Evolutionary conservation across 2,797 vertebrate genomes (phyloP).

Genomic region (Characodon lateralis): DNA sequence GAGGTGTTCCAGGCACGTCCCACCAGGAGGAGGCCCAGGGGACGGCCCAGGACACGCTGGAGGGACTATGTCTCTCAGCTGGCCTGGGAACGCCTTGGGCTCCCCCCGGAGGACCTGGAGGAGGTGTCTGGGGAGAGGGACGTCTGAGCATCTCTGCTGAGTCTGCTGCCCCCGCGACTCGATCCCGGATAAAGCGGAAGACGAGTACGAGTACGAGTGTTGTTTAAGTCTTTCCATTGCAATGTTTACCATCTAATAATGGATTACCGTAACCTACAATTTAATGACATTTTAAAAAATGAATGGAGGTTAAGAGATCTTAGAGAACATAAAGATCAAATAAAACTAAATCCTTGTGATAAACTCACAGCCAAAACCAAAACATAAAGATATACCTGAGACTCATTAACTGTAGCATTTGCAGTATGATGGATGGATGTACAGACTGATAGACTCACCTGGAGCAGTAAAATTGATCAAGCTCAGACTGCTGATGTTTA

Average conservation of each 20-base stretch:
- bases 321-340: background rate
- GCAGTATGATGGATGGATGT: background rate
- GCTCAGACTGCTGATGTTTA: slow-evolving; percentile 64
- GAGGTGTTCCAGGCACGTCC: too few species aligned
- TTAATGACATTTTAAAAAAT: background rate
- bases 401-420: background rate
- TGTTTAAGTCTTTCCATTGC: background rate
- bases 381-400: background rate
- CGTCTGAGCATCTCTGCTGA: too few species aligned
- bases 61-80: too few species aligned
- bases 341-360: background rate
- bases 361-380: background rate
- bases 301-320: background rate
- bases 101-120: too few species aligned
- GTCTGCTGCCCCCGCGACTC: too few species aligned
- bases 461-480: slow-evolving; percentile 56
- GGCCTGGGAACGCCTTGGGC: too few species aligned
- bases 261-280: background rate
- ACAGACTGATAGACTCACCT: slow-evolving; percentile 56
- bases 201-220: too few species aligned
- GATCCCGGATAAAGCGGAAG: too few species aligned
- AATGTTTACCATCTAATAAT: background rate
- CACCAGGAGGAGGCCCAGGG: too few species aligned
- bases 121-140: too few species aligned
- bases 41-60: too few species aligned